Base-by-base conservation (phyloP, 2,797 vertebrate species). In the Trachurus trachurus region DNA sequence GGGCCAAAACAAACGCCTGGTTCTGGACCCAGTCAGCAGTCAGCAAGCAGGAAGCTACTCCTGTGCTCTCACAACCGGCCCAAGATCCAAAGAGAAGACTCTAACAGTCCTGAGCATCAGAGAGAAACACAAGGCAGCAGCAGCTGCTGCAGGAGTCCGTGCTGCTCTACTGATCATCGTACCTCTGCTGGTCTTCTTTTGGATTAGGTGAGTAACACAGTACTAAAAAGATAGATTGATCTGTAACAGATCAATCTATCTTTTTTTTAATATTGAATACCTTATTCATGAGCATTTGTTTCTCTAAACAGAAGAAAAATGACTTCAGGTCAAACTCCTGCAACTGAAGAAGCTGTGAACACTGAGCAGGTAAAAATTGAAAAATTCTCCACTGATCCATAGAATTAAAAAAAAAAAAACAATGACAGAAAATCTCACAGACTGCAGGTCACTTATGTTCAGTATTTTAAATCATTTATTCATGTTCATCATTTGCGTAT, bases 11-110 rank as follows among this genome's bases (percentile, higher is more conserved):
- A 87, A 80, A 49, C 50, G 42, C 16, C 60, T 80, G 56, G 10
- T 78, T 53, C 54, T 87, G 2, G 70, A 75, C 11, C 22, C 71
- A 58, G 71, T 81, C 58, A 76, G 74, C 44, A 31, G 45, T 12
- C 63, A 63, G n/a, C n/a, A 83, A 45, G 81, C 52, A 72, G 81
- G 84, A 53, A 81, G 10, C 7, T 87, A 87, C 75, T 66, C 71
- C 44, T 86, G 84, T 72, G 17, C 49, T 9, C 44, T 0, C 4
- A 0, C 9, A 44, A 1, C n/a, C n/a, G n/a, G n/a, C n/a, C n/a
- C n/a, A 2, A 63, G 0, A 1, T 76, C 72, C 0, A 0, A 0
- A 21, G 26, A 9, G n/a, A 63, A 63, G 31, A 64, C 34, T 42
- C 79, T 85, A 9, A 81, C 57, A 5, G 78, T 81, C 29, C 59